phyloP scores from a whole-genome alignment of 2,888 invertebrate species.

The Suillia variegata region DNA sequence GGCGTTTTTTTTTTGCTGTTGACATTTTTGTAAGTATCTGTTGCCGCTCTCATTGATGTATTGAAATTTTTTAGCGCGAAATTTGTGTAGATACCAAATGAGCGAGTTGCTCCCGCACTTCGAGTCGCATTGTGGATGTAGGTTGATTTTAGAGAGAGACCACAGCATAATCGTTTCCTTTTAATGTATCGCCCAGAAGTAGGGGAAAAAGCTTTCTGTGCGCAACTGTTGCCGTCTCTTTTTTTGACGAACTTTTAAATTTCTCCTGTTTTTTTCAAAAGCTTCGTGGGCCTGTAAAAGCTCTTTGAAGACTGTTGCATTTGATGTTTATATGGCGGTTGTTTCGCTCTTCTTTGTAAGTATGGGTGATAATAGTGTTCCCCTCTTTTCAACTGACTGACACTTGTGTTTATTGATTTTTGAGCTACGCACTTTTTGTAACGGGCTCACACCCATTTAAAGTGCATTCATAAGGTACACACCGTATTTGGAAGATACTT shows the following conservation, averaged over 20 bases:
- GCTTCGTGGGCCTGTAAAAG: neutral
- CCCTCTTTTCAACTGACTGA: neutral
- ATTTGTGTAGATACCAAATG: slow-evolving; percentile 5
- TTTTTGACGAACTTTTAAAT: neutral
- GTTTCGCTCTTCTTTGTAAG: neutral
- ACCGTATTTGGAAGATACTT: neutral
- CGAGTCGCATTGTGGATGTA: slow-evolving; percentile 4
- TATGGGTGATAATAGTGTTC: neutral
- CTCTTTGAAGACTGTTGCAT: slow-evolving; percentile 9
- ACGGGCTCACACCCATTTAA: slow-evolving; percentile 11
- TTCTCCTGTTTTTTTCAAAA: neutral
- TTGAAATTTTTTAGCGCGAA: slow-evolving; percentile 26
- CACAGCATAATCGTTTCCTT: neutral
- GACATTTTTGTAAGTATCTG: slow-evolving; percentile 23
- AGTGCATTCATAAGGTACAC: neutral
- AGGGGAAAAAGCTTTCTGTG: neutral
- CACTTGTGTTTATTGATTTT: slow-evolving; percentile 12
- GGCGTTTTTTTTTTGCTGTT: too few species aligned
- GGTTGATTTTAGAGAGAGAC: slow-evolving; percentile 21
- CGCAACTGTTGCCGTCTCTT: neutral
- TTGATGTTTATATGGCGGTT: neutral
- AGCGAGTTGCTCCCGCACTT: too few species aligned
- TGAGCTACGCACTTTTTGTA: neutral
- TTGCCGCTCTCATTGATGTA: neutral
- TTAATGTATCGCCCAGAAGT: neutral